Base-by-base conservation (phyloP, 2,888 invertebrate genomes). In the Tiphia femorata region DNA sequence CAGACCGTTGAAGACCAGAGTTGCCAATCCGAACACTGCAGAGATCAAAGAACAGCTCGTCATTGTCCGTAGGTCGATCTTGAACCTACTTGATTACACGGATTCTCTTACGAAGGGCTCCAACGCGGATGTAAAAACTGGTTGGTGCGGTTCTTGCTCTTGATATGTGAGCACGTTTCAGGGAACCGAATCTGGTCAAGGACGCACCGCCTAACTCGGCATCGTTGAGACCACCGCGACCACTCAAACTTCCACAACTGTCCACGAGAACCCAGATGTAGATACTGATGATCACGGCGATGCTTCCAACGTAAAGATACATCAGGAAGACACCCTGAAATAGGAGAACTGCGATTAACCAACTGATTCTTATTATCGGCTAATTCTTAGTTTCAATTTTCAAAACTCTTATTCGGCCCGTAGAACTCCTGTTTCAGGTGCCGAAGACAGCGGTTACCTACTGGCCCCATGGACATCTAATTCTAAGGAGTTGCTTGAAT, bases 231-330 rank as follows among this genome's bases (percentile, higher is more conserved):
- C 79, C 77, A 33, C 53, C 65, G 8, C 55, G 61, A 23, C 70
- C 64, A 6, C 75, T 69, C 23, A 86, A 71, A 40, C 84, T 84
- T 5, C 86, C 82, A 55, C 86, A 86, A 64, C 85, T 86, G 76
- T 87, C 86, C 30, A 86, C 76, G 64, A 87, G 75, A 14, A 87
- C 85, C 80, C 86, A 85, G 58, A 86, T 82, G 78, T 87, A 87
- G 69, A 87, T 86, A 67, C 85, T 84, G 68, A 87, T 84, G 65
- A 87, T 86, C 52, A 86, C 86, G 2, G 85, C 82, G 58, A 86
- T 86, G 60, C 86, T 86, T 2, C 86, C 87, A 47, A 87, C 84
- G 77, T 87, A 86, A 33, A 87, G 81, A 69, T 86, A 87, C 83
- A 87, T 85, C 62, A 87, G 78, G 66, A 86, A 86, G 46, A 86